phyloP scores from a whole-genome alignment of 1,140 invertebrate species.

The Conopomorpha cramerella region DNA sequence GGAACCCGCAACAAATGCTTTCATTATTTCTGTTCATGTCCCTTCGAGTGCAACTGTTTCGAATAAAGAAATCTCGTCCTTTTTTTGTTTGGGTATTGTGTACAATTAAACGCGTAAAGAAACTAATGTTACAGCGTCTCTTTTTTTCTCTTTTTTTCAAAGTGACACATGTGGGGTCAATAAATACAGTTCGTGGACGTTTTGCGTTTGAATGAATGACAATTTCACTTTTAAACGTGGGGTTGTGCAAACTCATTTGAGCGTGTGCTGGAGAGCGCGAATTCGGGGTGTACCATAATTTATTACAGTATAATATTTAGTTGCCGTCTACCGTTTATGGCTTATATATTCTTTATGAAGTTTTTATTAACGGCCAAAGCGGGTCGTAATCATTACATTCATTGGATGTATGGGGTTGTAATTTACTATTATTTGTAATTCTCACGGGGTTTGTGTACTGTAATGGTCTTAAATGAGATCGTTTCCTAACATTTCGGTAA shows the following conservation, averaged over 20 bases:
- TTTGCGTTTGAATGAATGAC: conserved; percentile 4
- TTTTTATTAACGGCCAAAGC: conserved; percentile 40
- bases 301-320: conserved; percentile 49
- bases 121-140: conserved; percentile 47
- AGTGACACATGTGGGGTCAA: conserved; percentile 41
- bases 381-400: conserved; percentile 40
- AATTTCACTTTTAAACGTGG: conserved; percentile 4
- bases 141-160: conserved; percentile 42
- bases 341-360: conserved; percentile 39
- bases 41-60: conserved; percentile 38
- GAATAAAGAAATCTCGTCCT: conserved; percentile 27
- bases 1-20: conserved; percentile 29
- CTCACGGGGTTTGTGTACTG: conserved; percentile 28
- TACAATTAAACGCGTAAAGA: conserved; percentile 54
- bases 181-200: too few relatives aligned
- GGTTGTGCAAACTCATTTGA: conserved; percentile 24
- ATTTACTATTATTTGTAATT: conserved; percentile 45
- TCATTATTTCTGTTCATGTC: conserved; percentile 19
- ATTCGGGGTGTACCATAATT: conserved; percentile 53
- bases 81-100: conserved; percentile 52
- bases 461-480: too few relatives aligned
- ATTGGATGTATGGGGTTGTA: conserved; percentile 33
- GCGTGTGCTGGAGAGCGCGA: conserved; percentile 28
- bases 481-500: too few relatives aligned
- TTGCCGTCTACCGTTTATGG: conserved; percentile 36